phyloP scores from a whole-genome alignment of 2,888 invertebrate genomes.

The Arctia plantaginis region DNA sequence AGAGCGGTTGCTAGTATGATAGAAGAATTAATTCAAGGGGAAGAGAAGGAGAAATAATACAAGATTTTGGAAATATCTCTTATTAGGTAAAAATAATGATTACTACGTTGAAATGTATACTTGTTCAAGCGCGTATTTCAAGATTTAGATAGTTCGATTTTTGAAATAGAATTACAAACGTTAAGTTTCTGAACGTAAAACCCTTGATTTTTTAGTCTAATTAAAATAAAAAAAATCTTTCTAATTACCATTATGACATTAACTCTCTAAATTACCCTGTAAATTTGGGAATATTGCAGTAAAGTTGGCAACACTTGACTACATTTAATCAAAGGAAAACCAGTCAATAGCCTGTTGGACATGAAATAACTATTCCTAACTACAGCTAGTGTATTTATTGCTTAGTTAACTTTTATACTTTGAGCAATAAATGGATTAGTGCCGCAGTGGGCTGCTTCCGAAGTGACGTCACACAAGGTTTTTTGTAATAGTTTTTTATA shows the following conservation, averaged over 20 bases:
- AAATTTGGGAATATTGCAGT: background rate
- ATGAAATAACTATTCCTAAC: background rate
- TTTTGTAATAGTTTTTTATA: too few species aligned
- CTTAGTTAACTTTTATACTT: background rate
- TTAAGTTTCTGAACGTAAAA: background rate
- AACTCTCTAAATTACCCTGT: background rate
- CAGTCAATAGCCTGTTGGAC: background rate
- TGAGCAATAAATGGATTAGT: background rate
- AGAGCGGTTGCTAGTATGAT: too few species aligned
- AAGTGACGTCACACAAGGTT: background rate
- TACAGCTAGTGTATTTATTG: background rate
- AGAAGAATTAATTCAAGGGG: too few species aligned
- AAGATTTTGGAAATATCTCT: too few species aligned
- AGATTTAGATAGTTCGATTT: too few species aligned
- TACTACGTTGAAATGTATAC: too few species aligned
- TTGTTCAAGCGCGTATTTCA: too few species aligned
- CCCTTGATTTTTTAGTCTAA: background rate
- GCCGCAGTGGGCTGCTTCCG: background rate
- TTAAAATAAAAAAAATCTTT: too few species aligned
- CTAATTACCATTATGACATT: too few species aligned
- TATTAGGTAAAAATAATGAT: too few species aligned
- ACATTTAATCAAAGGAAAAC: background rate
- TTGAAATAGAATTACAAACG: background rate
- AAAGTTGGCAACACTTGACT: background rate
- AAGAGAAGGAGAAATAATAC: too few species aligned